Base-by-base conservation (phyloP, 1,140 invertebrate genomes). In the Caenorhabditis brenneri region DNA sequence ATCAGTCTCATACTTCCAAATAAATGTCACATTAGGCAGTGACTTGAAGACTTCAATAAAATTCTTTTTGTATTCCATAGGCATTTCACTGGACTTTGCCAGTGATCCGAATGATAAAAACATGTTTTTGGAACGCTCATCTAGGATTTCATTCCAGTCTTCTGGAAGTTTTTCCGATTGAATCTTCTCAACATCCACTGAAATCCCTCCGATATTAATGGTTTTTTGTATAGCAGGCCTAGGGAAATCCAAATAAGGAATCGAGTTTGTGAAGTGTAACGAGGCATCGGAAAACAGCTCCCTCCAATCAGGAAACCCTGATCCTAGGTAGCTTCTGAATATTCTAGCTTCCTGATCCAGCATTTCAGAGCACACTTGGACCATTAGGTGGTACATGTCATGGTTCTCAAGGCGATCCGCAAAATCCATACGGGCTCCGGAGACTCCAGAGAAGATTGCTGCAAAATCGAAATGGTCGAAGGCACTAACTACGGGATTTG, bases 1-100 rank as follows among this genome's bases (percentile, higher is more conserved):
- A n/a, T 65, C 79, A 2, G 53, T 53, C 42, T 86, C 85, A 60
- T 86, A 86, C 51, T 86, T 86, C 85, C 85, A 86, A 31, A 86
- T 86, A 42, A 86, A 86, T 9, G 84, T 86, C 6, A 78, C 24
- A 42, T 85, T 36, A 15, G 78, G 85, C 24, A 84, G 12, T 6
- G 46, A 69, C 10, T 19, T 16, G 31, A 53, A 82, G 16, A 74
- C 55, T n/a, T 39, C 10, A 0, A 82, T 29, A 6, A 82, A 58
- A 19, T 55, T 55, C 1, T 55, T 29, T 24, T 69, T 82, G 22
- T 9, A 69, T 49, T 69, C 39, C 15, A 46, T 16, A 0, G 83
- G 83, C 83, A 84, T 84, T 29, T 65, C 39, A 12, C 16, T 49
- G 15, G 53, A 65, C 55, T 81, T 84, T 22, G 79, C 83, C 0